Evolutionary conservation across 2,797 vertebrate species (phyloP).

Genomic region (Delichon dasypus): DNA sequence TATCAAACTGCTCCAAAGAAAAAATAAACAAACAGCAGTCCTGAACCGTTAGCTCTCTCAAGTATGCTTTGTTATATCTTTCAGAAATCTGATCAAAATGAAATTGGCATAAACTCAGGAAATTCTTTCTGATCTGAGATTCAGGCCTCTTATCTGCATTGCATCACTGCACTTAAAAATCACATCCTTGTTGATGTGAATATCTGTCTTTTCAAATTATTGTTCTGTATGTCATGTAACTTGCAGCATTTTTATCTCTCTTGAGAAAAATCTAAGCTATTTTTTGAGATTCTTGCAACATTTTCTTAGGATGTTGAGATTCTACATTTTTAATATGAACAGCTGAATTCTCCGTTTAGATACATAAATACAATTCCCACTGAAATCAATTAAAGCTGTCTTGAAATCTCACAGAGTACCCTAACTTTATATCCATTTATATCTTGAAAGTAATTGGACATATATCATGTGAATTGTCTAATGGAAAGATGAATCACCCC

Average conservation of each 20-base stretch:
- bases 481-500: not conserved
- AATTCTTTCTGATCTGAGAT: not conserved
- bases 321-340: conserved; percentile 22
- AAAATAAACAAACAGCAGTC: not conserved
- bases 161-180: not conserved
- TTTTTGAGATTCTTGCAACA: not conserved
- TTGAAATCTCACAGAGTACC: not conserved
- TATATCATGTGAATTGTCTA: not conserved
- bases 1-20: not conserved
- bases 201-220: not conserved
- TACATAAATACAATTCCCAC: conserved; percentile 46
- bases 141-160: not conserved
- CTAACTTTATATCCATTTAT: conserved; percentile 2
- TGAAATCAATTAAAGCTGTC: conserved; percentile 63
- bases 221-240: not conserved
- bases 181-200: not conserved
- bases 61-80: not conserved
- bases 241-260: not conserved
- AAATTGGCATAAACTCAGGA: not conserved
- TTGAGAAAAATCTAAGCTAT: not conserved
- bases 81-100: not conserved
- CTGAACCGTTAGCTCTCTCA: not conserved
- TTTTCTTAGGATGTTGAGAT: not conserved
- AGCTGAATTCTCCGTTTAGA: conserved; percentile 23
- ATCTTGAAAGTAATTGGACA: conserved; percentile 25